Evolutionary conservation across 1,140 invertebrate genomes (phyloP), one percentile per base, ranked within the genome.

Genomic region (Drosophila jambulina): DNA sequence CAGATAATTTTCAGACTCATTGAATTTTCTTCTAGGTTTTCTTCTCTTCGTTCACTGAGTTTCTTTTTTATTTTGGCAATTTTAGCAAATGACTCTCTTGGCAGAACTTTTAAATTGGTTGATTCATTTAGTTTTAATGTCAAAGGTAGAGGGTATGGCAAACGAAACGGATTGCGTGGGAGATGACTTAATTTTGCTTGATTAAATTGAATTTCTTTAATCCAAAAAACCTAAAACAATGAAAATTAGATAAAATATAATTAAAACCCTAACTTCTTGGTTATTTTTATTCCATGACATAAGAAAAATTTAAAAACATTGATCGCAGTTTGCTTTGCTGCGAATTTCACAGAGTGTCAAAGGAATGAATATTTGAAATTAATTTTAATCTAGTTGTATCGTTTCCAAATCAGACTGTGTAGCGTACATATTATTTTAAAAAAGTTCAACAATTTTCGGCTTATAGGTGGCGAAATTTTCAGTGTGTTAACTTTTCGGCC

Each of bases 361-460:
- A 48, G 36, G 38, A 32, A 29, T 54, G 27, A 53, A 21, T 53
- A 42, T 69, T 38, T 48, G 38, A 59, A 61, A 42, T 54, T 43
- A 42, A 4, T 67, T 45, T 42, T 57, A 56, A 56, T 82, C 82
- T 79, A 84, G 45, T 86, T 64, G 82, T 82, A 78, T 59, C 85
- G 82, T 86, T 86, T 80, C 82, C 45, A 88, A 90, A 84, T 78
- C 81, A 88, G 81, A 87, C 83, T 90, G 84, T 90, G 84, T 88
- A 71, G 65, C 84, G 84, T 87, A 87, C 76, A 87, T 78, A 78
- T 86, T 80, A 71, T 84, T 88, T 87, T 71, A 84, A 81, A 80
- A 88, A 88, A 84, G 74, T 90, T 75, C 29, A 76, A 59, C 32
- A 71, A 43, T 84, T 90, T 88, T 88, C 81, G 85, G 84, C 83